Evolutionary conservation across 2,888 invertebrate species (phyloP).

Genomic region (Bembecia ichneumoniformis): DNA sequence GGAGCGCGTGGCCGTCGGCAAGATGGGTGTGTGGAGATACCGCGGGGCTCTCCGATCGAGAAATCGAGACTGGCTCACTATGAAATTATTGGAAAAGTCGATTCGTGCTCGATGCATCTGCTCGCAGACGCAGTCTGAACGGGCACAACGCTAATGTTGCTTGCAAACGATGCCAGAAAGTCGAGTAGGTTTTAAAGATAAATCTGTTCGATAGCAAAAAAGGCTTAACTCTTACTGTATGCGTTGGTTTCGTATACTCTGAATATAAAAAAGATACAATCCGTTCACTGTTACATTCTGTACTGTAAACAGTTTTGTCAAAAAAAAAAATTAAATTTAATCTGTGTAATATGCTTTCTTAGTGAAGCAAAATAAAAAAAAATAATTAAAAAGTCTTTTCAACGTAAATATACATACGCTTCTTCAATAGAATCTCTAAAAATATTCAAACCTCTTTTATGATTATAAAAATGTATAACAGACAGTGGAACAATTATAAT

Average conservation of each 20-base stretch:
- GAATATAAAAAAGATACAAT: conserved; percentile 27
- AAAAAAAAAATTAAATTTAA: too few relatives aligned
- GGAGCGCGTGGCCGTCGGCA: conserved; percentile 52
- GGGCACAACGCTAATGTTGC: conserved; percentile 36
- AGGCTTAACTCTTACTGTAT: conserved; percentile 17
- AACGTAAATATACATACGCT: too few relatives aligned
- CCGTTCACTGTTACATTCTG: conserved; percentile 2
- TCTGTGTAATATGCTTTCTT: too few relatives aligned
- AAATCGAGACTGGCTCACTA: conserved; percentile 50
- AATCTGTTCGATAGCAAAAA: conserved; percentile 46
- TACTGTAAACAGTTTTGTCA: conserved; percentile 15
- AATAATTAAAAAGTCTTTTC: too few relatives aligned
- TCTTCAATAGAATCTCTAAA: too few relatives aligned
- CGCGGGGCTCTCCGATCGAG: conserved; percentile 36
- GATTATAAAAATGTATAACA: too few relatives aligned
- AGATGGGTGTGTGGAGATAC: conserved; percentile 51
- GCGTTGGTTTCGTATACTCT: conserved; percentile 16
- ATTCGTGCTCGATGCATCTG: conserved; percentile 66
- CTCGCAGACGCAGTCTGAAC: conserved; percentile 24
- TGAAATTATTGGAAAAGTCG: conserved; percentile 68
- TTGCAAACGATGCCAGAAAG: conserved; percentile 49
- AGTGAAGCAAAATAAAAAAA: too few relatives aligned
- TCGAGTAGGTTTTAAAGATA: conserved; percentile 56
- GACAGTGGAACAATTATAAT: too few relatives aligned
- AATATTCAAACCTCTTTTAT: too few relatives aligned